Base-by-base conservation (phyloP, 2,888 invertebrate genomes). In the Halictus quadricinctus region DNA sequence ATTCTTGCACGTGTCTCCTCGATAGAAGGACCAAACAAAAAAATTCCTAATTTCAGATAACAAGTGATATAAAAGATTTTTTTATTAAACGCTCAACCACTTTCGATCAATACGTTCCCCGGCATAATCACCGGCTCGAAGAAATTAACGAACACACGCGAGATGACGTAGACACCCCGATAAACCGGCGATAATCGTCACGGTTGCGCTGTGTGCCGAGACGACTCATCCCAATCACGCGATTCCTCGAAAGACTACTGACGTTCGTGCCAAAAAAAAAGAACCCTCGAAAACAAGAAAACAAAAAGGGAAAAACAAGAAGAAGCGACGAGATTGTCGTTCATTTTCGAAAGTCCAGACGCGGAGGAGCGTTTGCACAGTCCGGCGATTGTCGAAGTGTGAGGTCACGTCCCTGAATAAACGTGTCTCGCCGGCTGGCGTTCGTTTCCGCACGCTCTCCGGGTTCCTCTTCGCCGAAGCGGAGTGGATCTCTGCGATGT, bases 381-480 rank as follows among this genome's bases (percentile, higher is more conserved):
- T 70, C 12, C 10, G 12, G 12, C 76, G 76, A 77, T 72, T 70
- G 69, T 46, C 36, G 60, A 72, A 86, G 81, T 82, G 86, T 91
- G 93, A 92, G 85, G 85, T 93, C 92, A 91, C 86, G 90, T 89
- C 89, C 86, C 88, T 80, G 90, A 92, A 91, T 92, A 92, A 88
- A 87, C 80, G 75, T 29, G 72, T 21, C 29, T n/a, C 75, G 54
- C 54, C 50, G 79, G 15, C 36, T 69, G 69, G 60, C n/a, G 58
- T 76, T 78, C 70, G 74, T 77, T 64, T 64, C 64, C 36, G 64
- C 64, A 15, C 64, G 64, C 8, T 18, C 64, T 64, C 15, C 54
- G 70, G 64, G 46, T 36, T 64, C 72, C 66, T 29, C 80, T 25
- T 43, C 74, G 43, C 13, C 82, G 76, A 41, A n/a, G 74, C 70